These are phyloP conservation scores for Astur gentilis DNA, from an alignment of 2,113 vertebrate species.

Conservation along the genomic window DNA sequence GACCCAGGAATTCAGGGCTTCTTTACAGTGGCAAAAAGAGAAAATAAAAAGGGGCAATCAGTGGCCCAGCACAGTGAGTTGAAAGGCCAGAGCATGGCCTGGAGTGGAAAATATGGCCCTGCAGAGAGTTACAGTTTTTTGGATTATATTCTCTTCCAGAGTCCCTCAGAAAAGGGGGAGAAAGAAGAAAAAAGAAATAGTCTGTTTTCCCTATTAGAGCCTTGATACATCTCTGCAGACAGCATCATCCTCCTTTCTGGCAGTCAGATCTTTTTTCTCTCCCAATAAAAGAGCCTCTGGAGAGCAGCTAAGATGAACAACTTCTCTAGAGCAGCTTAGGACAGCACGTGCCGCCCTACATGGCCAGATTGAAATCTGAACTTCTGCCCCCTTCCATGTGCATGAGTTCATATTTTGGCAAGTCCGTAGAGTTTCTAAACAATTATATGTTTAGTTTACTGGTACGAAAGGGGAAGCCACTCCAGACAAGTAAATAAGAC, in stretches of 20 bases:
- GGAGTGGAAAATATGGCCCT: background rate
- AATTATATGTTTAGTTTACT: conserved; percentile 54
- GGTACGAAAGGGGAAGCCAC: conserved; percentile 26
- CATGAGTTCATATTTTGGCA: conserved; percentile 62
- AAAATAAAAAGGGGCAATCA: background rate
- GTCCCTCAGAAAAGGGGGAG: background rate
- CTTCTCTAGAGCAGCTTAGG: conserved; percentile 22
- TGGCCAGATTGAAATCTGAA: conserved; percentile 51
- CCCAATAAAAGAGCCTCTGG: conserved; percentile 50
- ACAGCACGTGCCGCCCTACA: conserved; percentile 27
- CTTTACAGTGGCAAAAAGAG: background rate
- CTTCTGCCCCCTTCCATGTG: conserved; percentile 18
- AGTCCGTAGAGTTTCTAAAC: conserved; percentile 30
- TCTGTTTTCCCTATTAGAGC: conserved; percentile 20
- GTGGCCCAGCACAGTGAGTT: background rate
- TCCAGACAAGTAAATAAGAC: conserved; percentile 35
- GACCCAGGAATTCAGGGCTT: background rate
- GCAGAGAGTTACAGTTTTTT: background rate
- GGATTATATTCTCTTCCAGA: background rate
- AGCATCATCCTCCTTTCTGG: conserved; percentile 12
- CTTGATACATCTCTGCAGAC: background rate
- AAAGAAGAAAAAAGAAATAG: background rate
- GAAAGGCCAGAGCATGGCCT: background rate
- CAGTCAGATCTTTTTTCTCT: conserved; percentile 47
- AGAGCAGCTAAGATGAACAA: conserved; percentile 38